A percentile compares a stretch with the other conserved stretches of the same genome.
Conservation (phyloP, 1,140 invertebrate genomes). For the Cyclargus thomasi region DNA sequence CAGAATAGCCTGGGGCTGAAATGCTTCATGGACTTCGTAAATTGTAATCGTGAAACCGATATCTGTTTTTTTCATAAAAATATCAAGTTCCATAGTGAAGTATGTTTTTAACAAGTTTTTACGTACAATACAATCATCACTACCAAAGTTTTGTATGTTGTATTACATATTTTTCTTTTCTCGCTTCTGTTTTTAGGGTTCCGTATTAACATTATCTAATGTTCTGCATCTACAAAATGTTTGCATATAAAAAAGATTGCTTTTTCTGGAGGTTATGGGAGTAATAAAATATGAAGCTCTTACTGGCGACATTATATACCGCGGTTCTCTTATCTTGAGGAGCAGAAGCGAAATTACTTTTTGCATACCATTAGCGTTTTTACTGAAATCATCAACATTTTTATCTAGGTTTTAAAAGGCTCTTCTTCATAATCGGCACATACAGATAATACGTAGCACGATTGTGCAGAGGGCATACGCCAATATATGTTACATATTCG, state of each 20-base stretch:
- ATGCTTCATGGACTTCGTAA: neutral
- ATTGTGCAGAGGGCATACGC: too few relatives aligned
- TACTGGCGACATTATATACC: neutral
- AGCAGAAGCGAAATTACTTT: neutral
- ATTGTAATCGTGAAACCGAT: neutral
- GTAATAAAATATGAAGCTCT: conserved; percentile 10
- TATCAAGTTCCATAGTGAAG: too few relatives aligned
- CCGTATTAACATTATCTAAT: too few relatives aligned
- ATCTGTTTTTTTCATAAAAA: too few relatives aligned
- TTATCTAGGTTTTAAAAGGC: neutral
- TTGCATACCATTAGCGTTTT: neutral
- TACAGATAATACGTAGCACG: too few relatives aligned
- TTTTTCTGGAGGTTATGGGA: neutral
- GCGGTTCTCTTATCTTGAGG: neutral
- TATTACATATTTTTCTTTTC: too few relatives aligned
- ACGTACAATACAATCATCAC: too few relatives aligned
- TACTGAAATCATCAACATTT: neutral
- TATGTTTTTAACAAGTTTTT: too few relatives aligned
- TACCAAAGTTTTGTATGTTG: too few relatives aligned
- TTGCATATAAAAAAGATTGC: neutral
- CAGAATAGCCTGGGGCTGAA: conserved; percentile 4
- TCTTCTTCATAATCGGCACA: too few relatives aligned
- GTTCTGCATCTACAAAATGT: neutral
- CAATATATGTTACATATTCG: too few relatives aligned
- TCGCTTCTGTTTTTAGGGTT: too few relatives aligned